Evolutionary conservation across 2,888 invertebrate species (phyloP).

Genomic region (Sycophila texana): DNA sequence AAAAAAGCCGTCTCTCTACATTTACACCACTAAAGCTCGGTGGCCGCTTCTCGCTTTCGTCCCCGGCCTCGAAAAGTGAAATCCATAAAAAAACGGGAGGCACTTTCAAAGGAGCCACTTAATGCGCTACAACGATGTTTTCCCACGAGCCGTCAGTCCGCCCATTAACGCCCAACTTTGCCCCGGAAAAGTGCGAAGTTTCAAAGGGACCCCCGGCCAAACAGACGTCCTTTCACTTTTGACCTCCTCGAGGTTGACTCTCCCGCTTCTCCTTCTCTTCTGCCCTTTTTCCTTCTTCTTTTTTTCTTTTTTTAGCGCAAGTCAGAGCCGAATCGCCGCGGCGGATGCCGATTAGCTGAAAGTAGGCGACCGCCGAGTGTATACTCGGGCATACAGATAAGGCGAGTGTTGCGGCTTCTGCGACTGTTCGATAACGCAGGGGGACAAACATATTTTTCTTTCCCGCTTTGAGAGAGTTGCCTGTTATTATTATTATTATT

Average conservation of each 20-base stretch:
- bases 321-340: constrained; percentile 3
- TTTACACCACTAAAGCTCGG: too few relatives aligned
- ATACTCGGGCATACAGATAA: neutral
- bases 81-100: neutral
- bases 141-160: neutral
- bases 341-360: constrained; percentile 35
- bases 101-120: constrained; percentile 21
- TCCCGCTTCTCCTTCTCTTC: neutral
- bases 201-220: constrained; percentile 15
- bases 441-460: neutral
- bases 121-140: constrained; percentile 26
- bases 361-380: constrained; percentile 10
- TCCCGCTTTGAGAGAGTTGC: too few relatives aligned
- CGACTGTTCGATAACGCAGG: neutral
- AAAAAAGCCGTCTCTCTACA: too few relatives aligned
- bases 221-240: constrained; percentile 36
- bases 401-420: constrained; percentile 1
- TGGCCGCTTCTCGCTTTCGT: neutral
- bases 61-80: neutral
- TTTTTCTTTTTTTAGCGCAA: neutral
- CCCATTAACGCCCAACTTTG: constrained; percentile 28
- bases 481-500: too few relatives aligned
- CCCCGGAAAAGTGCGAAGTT: constrained; percentile 22
- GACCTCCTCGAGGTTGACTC: constrained; percentile 16
- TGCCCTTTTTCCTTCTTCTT: constrained; percentile 3